Base-by-base conservation (phyloP, 2,888 invertebrate genomes). In the Drosophila atripex region DNA sequence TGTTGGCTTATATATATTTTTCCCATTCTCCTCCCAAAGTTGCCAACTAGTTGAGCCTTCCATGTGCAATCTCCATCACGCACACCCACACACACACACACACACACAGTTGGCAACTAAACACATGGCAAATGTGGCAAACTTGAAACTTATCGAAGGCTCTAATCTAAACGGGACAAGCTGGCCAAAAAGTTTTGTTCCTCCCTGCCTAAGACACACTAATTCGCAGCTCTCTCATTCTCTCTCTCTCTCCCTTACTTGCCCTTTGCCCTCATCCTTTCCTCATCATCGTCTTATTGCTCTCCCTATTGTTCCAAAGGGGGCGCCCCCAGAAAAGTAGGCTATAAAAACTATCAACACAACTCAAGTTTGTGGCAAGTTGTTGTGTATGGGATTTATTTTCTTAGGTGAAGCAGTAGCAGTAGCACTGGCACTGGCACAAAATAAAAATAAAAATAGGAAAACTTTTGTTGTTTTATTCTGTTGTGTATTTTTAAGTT, bases 321-420 rank as follows among this genome's bases (percentile, higher is more conserved):
- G 30, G 32, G 28, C 1, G 14, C 0, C 64, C 68, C 60, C 39
- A 63, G 77, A 73, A 77, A 80, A 80, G 77, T 80, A 78, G 84
- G 82, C 82, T 82, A 82, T 82, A 82, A 82, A 82, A 82, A 84
- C 84, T 82, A 82, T 82, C 82, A 82, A 76, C 80, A 78, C 57
- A 77, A 79, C 76, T 80, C 63, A 71, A 69, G 78, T 69, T 76
- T 74, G 72, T 54, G 77, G 71, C 75, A 76, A 78, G 61, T 71
- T 71, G 71, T 64, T 66, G 49, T 71, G 46, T 69, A 57, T 53
- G 73, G 77, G 77, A 74, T 59, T 76, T 60, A 12, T 68, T 38
- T 63, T 68, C 73, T 57, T 52, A 68, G 57, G 39, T 66, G 75
- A 68, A 57, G 72, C 61, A 78, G 77, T 72, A 75, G 68, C 5